Evolutionary conservation across 2,888 invertebrate species (phyloP).

Genomic region (Itoplectis maculator): DNA sequence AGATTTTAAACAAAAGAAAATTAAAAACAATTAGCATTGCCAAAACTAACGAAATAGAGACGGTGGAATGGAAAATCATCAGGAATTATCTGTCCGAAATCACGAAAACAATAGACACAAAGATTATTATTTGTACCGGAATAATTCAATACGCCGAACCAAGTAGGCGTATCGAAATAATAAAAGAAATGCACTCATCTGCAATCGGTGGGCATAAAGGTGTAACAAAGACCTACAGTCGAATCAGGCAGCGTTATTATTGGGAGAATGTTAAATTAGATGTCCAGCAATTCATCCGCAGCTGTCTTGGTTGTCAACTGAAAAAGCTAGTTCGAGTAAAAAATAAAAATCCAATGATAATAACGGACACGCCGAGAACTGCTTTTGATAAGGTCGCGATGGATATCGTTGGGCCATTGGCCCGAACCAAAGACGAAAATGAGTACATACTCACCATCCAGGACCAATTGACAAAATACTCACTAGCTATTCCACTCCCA

Average conservation of each 20-base stretch:
- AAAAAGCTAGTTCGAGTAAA: constrained; percentile 62
- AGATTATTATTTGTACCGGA: constrained; percentile 34
- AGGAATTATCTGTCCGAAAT: neutral
- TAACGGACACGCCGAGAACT: constrained; percentile 53
- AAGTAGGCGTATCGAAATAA: neutral
- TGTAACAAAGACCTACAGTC: neutral
- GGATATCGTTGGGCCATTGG: constrained; percentile 66
- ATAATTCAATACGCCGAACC: constrained; percentile 11
- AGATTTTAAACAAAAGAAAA: neutral
- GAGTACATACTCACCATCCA: neutral
- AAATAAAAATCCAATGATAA: constrained; percentile 57
- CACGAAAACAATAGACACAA: neutral
- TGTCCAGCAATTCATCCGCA: constrained; percentile 35
- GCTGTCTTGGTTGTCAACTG: constrained; percentile 66
- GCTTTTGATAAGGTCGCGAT: constrained; percentile 24
- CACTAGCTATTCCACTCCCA: too few relatives aligned
- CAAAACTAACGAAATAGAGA: constrained; percentile 24
- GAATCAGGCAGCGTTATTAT: constrained; percentile 45
- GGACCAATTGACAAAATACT: neutral
- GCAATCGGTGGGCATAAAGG: constrained; percentile 49
- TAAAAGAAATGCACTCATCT: constrained; percentile 26
- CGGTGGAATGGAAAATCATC: neutral
- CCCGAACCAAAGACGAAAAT: neutral
- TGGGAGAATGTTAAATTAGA: constrained; percentile 54
- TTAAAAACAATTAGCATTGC: constrained; percentile 18